A percentile compares a stretch with the other conserved stretches of the same genome.
Conservation (phyloP, 2,113 vertebrate species). For the Panthera tigris region DNA sequence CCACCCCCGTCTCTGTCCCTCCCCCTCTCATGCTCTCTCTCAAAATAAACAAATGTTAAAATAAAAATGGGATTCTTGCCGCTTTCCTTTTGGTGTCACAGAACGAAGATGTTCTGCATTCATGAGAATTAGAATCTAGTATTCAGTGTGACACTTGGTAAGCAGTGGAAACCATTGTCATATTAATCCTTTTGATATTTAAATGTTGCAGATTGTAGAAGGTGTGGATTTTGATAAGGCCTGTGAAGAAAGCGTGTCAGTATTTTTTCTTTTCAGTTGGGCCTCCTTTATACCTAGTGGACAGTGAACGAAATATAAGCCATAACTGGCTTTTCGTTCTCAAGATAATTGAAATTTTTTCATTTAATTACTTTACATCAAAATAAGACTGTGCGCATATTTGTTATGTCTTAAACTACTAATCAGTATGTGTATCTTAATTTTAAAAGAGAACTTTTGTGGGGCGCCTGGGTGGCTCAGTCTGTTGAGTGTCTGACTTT, state of each 20-base stretch:
- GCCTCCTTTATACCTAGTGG: not conserved
- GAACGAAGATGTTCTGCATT: not conserved
- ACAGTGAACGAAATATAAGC: not conserved
- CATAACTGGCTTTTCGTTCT: not conserved
- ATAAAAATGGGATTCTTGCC: not conserved
- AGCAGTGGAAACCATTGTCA: not conserved
- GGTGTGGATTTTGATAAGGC: slow-evolving; percentile 15
- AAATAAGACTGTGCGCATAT: slow-evolving; percentile 18
- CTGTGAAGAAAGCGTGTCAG: not conserved
- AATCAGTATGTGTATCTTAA: not conserved
- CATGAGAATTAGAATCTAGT: not conserved
- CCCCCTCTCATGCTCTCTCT: no score
- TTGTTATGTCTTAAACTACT: not conserved
- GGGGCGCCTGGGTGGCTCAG: no score
- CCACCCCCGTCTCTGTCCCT: no score
- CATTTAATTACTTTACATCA: not conserved
- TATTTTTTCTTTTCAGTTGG: not conserved
- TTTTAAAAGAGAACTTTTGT: not conserved
- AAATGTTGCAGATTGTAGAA: not conserved
- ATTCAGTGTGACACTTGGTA: not conserved
- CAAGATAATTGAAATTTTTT: slow-evolving; percentile 24
- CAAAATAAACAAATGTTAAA: no score
- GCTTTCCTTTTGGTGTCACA: not conserved
- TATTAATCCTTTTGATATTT: not conserved
- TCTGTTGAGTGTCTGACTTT: no score